A percentile compares a stretch with the other conserved stretches of the same genome.
Evolutionary conservation across 2,113 vertebrate species (phyloP).

Genomic region (Anguilla rostrata): DNA sequence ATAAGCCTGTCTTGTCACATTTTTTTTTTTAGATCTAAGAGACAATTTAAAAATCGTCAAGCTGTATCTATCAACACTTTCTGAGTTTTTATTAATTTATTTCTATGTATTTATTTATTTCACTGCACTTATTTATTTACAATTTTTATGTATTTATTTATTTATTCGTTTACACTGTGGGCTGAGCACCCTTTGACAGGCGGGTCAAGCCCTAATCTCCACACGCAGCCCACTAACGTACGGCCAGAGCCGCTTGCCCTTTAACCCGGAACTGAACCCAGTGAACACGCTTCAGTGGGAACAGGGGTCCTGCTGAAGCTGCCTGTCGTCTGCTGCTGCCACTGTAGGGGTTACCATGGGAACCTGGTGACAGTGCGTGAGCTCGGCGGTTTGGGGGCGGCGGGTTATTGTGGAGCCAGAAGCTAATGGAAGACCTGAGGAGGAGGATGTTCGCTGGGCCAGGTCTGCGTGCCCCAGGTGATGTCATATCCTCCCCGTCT

Average conservation of each 20-base stretch:
- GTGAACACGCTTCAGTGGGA: not conserved
- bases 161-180: not conserved
- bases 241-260: not conserved
- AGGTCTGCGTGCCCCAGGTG: too few species aligned
- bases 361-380: not conserved
- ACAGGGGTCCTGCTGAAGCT: not conserved
- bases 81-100: not conserved
- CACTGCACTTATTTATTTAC: too few species aligned
- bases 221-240: not conserved
- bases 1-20: not conserved
- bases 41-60: not conserved
- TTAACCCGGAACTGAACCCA: not conserved
- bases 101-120: too few species aligned
- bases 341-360: not conserved
- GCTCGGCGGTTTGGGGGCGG: not conserved
- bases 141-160: too few species aligned
- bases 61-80: not conserved
- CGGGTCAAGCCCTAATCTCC: not conserved
- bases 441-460: not conserved
- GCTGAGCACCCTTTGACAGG: not conserved
- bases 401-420: not conserved
- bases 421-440: not conserved
- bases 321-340: not conserved
- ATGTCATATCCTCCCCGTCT: not conserved
- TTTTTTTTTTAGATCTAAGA: not conserved